Conservation (phyloP, 2,797 vertebrate genomes). For the Diplodus puntazzo region DNA sequence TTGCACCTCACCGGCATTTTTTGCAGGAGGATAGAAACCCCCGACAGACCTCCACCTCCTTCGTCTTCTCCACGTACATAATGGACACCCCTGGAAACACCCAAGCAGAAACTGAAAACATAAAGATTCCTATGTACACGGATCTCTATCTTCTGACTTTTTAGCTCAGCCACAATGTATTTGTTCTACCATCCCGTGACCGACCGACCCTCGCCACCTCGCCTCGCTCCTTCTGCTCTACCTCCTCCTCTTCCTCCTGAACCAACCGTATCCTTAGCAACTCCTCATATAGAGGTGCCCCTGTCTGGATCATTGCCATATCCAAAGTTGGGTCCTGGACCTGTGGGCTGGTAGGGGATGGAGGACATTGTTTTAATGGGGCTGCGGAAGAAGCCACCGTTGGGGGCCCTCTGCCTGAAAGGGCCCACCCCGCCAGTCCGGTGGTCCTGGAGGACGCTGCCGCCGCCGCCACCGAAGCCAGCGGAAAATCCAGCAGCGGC, state of each 20-base stretch:
- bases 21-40: slow-evolving; percentile 67
- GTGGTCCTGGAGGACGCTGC: slow-evolving; percentile 91
- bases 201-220: slow-evolving; percentile 35
- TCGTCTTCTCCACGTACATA: slow-evolving; percentile 63
- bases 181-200: slow-evolving; percentile 62
- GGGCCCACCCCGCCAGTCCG: slow-evolving; percentile 93
- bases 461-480: slow-evolving; percentile 87
- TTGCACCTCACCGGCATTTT: slow-evolving; percentile 61
- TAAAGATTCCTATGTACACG: slow-evolving; percentile 81
- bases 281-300: slow-evolving; percentile 97
- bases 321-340: slow-evolving; percentile 95
- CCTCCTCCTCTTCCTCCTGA: slow-evolving; percentile 39
- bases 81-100: slow-evolving; percentile 66
- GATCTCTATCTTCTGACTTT: slow-evolving; percentile 64
- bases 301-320: slow-evolving; percentile 98
- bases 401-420: slow-evolving; percentile 98
- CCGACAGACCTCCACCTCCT: slow-evolving; percentile 57
- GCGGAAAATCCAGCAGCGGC: slow-evolving; percentile 95
- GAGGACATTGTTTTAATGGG: slow-evolving; percentile 99
- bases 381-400: slow-evolving; percentile 99
- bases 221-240: slow-evolving; percentile 23
- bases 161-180: slow-evolving; percentile 59
- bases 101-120: slow-evolving; percentile 76
- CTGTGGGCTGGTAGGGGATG: slow-evolving; percentile 97
- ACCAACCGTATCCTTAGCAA: slow-evolving; percentile 53